These are phyloP conservation scores for Physocephala rufipes DNA, from an alignment of 2,888 invertebrate genomes.

Conservation along the genomic window DNA sequence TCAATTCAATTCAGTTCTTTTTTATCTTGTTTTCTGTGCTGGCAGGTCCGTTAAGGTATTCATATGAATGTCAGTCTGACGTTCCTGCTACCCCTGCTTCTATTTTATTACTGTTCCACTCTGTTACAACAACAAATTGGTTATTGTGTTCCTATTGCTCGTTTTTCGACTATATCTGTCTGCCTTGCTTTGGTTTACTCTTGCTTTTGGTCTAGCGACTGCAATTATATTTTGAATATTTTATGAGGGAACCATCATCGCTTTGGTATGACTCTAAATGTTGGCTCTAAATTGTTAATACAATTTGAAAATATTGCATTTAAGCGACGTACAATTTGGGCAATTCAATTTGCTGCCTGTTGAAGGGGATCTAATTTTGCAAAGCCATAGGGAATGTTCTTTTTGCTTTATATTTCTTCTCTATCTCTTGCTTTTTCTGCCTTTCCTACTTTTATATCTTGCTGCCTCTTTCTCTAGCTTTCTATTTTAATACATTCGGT, in stretches of 20 bases:
- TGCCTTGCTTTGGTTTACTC: background rate
- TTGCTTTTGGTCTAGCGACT: background rate
- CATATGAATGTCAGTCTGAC: constrained; percentile 8
- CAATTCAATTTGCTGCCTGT: constrained; percentile 25
- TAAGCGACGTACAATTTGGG: constrained; percentile 22
- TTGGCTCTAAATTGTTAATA: constrained; percentile 29
- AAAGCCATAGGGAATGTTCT: constrained; percentile 16
- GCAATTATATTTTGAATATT: constrained; percentile 31
- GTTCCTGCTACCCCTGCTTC: background rate
- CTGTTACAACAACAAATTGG: background rate
- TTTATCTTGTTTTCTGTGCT: background rate
- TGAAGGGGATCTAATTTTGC: constrained; percentile 35
- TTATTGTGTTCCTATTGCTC: background rate
- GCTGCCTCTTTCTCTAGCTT: too few species aligned
- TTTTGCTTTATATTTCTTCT: too few species aligned
- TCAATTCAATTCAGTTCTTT: constrained; percentile 24
- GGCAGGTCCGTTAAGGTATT: background rate
- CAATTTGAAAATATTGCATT: constrained; percentile 33
- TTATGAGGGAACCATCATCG: constrained; percentile 30
- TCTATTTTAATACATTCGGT: background rate
- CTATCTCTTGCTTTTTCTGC: background rate
- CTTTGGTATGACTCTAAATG: constrained; percentile 20
- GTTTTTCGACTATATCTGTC: background rate
- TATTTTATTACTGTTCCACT: background rate
- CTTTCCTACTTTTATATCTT: background rate